Conservation (phyloP, 1,140 invertebrate species). For the Chrysopa pallens region DNA sequence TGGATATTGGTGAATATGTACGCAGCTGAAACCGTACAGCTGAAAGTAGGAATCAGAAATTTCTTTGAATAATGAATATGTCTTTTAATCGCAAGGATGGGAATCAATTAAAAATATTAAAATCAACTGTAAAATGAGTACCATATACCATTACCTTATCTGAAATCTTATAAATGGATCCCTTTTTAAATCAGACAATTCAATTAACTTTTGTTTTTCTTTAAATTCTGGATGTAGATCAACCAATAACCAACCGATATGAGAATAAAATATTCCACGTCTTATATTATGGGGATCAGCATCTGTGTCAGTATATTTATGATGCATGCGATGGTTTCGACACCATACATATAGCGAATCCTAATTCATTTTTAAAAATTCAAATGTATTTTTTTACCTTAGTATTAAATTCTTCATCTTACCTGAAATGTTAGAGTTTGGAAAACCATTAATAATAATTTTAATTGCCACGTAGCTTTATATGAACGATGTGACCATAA, state of each 20-base stretch:
- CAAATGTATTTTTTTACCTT: no score
- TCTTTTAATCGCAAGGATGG: slow-evolving; percentile 17
- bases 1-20: no score
- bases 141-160: slow-evolving; percentile 34
- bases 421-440: slow-evolving; percentile 75
- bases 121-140: no score
- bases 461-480: slow-evolving; percentile 65
- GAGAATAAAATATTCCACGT: slow-evolving; percentile 63
- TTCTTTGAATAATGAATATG: no score
- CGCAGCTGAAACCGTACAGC: no score
- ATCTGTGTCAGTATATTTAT: slow-evolving; percentile 66
- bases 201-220: slow-evolving; percentile 53
- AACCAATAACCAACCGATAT: slow-evolving; percentile 61
- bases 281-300: slow-evolving; percentile 69
- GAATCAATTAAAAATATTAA: no score
- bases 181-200: slow-evolving; percentile 63
- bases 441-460: slow-evolving; percentile 52
- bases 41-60: no score
- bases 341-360: slow-evolving; percentile 46
- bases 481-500: slow-evolving; percentile 80
- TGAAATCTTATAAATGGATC: slow-evolving; percentile 80
- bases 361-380: no score
- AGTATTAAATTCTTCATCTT: no score
- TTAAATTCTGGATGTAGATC: slow-evolving; percentile 63
- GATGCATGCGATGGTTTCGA: slow-evolving; percentile 64